Evolutionary conservation across 2,888 invertebrate genomes (phyloP), one percentile per base, ranked within the genome.

Genomic region (Hofmannophila pseudospretella): DNA sequence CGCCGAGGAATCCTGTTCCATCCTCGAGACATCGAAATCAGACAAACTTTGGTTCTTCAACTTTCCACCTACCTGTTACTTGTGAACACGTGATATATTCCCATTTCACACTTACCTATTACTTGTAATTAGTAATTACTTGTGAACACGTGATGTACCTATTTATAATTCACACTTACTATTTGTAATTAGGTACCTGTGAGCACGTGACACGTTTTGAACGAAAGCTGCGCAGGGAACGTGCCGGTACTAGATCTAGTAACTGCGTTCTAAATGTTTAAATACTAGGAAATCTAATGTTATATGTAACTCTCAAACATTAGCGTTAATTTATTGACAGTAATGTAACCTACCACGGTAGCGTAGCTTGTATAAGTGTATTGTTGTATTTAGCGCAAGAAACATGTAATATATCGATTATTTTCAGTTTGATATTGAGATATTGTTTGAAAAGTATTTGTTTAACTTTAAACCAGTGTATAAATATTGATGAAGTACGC

Each of bases 341-440:
- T 67, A 58, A 65, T 52, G 40, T 68, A 74, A 70, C 61, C 62
- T 57, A 60, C 65, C 58, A 16, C 58, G 51, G 64, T 80, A 75
- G 76, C 50, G 59, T 77, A 79, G 76, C 65, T 67, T 72, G 68
- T 73, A 61, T 77, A 81, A 77, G 79, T 81, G 78, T 81, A 81
- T 75, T 68, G 72, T 75, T 79, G 62, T 74, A 74, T 63, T 58
- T 71, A 71, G 69, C 63, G 64, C 65, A 12, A 67, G 16, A 71
- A 74, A 60, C 63, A 57, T 81, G 72, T 79, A 74, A 71, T 73
- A 76, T 79, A 78, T 72, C 54, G 3, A 16, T 60, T 60, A 36
- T 33, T 60, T 67, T 49, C 67, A 64, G 49, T 57, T 63, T 51
- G 36, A 61, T 58, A 59, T 63, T 63, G 54, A 56, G 55, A 58